Percentiles rank a stretch among this genome's conserved stretches.
Conservation (phyloP, 2,797 vertebrate genomes). For the Enteromius paludinosus region DNA sequence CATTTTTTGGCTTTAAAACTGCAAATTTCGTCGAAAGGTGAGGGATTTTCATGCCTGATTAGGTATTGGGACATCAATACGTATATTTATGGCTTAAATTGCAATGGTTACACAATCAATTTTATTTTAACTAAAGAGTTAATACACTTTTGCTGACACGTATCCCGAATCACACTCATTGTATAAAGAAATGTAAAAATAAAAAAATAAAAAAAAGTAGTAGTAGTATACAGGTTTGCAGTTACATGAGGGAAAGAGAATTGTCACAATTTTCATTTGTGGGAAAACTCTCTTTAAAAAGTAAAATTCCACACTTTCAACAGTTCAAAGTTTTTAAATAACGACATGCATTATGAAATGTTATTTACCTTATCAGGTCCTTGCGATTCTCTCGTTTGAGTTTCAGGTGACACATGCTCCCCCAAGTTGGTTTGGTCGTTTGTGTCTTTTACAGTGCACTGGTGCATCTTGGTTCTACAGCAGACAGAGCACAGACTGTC, state of each 20-base stretch:
- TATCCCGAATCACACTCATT: neutral
- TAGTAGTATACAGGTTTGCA: neutral
- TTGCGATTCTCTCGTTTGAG: conserved; percentile 6
- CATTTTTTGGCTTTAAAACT: no score
- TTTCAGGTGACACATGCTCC: neutral
- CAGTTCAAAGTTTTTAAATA: neutral
- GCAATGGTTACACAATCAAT: neutral
- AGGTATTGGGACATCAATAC: neutral
- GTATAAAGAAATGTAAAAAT: neutral
- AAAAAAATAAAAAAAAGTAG: neutral
- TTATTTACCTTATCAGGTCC: conserved; percentile 30
- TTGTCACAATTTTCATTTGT: neutral
- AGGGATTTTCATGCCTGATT: no score
- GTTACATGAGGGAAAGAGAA: neutral
- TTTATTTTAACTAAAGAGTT: neutral
- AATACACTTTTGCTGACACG: neutral
- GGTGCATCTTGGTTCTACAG: conserved; percentile 27
- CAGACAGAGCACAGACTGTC: conserved; percentile 29
- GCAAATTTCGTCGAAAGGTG: no score
- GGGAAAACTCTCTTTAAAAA: neutral
- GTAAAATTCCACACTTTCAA: neutral
- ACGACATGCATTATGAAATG: neutral
- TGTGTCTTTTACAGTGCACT: conserved; percentile 2
- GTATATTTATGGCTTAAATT: neutral
- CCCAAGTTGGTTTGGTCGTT: neutral